phyloP scores from a whole-genome alignment of 2,113 vertebrate genomes.

The Charina bottae region DNA sequence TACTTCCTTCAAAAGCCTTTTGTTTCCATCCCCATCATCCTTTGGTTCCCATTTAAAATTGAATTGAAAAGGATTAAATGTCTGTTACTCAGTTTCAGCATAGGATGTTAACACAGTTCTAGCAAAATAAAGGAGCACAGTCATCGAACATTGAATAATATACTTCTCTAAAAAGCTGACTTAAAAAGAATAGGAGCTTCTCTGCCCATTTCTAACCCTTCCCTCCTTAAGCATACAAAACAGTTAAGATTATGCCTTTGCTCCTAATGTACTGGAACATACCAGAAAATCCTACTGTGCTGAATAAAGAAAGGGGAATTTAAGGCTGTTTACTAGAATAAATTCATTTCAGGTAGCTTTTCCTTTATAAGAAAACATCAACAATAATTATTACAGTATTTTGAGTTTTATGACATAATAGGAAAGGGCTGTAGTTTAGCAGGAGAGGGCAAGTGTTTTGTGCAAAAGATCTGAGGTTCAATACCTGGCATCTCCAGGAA shows the following conservation, averaged over 20 bases:
- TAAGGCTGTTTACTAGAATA: neutral
- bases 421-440: neutral
- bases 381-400: neutral
- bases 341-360: neutral
- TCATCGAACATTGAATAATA: conserved; percentile 6
- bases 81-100: conserved; percentile 8
- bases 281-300: neutral
- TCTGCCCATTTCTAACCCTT: neutral
- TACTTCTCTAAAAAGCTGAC: conserved; percentile 17
- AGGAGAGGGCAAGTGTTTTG: neutral
- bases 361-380: neutral
- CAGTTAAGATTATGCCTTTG: neutral
- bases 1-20: conserved; percentile 24
- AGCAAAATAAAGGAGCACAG: neutral
- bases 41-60: conserved; percentile 38
- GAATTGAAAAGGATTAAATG: conserved; percentile 31
- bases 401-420: neutral
- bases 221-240: neutral
- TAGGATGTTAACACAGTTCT: conserved; percentile 20
- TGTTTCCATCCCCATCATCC: conserved; percentile 11
- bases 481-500: neutral
- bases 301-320: neutral
- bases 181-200: neutral
- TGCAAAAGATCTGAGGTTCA: neutral
- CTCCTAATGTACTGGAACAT: neutral